Evolutionary conservation across 2,797 vertebrate species (phyloP).

Genomic region (Naso thynnoides): DNA sequence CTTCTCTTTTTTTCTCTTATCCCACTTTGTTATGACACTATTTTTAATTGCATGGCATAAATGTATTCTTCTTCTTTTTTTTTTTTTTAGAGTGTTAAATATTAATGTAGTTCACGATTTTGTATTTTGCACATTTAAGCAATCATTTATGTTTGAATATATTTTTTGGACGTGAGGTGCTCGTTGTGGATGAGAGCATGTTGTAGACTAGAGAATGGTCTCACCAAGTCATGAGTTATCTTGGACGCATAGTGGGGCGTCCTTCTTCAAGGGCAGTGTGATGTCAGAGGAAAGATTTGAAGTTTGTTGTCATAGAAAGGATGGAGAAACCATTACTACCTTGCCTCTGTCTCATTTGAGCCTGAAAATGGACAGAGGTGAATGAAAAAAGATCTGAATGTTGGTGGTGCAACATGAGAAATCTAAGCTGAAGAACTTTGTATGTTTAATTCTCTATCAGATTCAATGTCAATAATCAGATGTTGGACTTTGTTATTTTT

Average conservation of each 20-base stretch:
- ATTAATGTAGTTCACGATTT: slow-evolving; percentile 92
- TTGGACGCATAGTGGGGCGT: slow-evolving; percentile 36
- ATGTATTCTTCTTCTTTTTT: slow-evolving; percentile 73
- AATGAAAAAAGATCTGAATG: slow-evolving; percentile 44
- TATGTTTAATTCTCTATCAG: slow-evolving; percentile 45
- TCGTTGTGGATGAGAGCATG: slow-evolving; percentile 68
- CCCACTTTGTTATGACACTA: slow-evolving; percentile 72
- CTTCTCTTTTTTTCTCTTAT: slow-evolving; percentile 15
- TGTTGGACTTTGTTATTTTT: slow-evolving; percentile 53
- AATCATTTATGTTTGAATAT: slow-evolving; percentile 84
- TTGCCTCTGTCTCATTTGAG: slow-evolving; percentile 18
- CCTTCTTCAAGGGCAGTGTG: slow-evolving; percentile 35
- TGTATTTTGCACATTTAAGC: slow-evolving; percentile 98
- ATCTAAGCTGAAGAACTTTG: slow-evolving; percentile 27
- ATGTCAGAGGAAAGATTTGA: slow-evolving; percentile 10
- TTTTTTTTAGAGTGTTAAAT: slow-evolving; percentile 87
- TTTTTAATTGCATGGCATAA: slow-evolving; percentile 91
- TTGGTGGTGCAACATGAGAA: slow-evolving; percentile 48
- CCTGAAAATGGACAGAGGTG: slow-evolving; percentile 26
- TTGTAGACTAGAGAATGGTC: slow-evolving; percentile 13
- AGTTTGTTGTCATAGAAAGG: slow-evolving; percentile 13
- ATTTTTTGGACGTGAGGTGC: slow-evolving; percentile 87
- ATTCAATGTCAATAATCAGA: slow-evolving; percentile 45
- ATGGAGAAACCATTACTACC: not conserved
- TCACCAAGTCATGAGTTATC: slow-evolving; percentile 38